phyloP scores from a whole-genome alignment of 2,888 invertebrate species.

The Ganaspis brasiliensis region DNA sequence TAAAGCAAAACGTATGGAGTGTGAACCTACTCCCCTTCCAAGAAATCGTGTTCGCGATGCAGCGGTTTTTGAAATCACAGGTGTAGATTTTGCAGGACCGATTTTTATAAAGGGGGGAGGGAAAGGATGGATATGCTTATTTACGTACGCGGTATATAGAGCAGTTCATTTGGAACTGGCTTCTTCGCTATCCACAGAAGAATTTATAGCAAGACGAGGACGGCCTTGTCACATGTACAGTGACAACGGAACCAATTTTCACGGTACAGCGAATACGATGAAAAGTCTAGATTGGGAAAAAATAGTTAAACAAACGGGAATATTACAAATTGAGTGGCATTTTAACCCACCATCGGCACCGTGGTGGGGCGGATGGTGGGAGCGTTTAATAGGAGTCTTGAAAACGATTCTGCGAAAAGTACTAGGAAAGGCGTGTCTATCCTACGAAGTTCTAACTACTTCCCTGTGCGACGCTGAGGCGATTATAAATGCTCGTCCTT shows the following conservation, averaged over 20 bases:
- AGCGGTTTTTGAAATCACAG: slow-evolving; percentile 63
- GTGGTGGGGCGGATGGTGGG: slow-evolving; percentile 46
- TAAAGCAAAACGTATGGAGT: neutral
- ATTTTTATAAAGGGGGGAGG: slow-evolving; percentile 61
- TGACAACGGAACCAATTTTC: slow-evolving; percentile 77
- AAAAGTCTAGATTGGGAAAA: slow-evolving; percentile 56
- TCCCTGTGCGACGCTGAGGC: slow-evolving; percentile 70
- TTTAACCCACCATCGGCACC: slow-evolving; percentile 55
- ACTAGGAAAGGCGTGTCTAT: slow-evolving; percentile 70
- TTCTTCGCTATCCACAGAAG: slow-evolving; percentile 54
- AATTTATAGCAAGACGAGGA: slow-evolving; percentile 70
- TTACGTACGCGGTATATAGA: neutral
- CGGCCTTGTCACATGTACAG: slow-evolving; percentile 67
- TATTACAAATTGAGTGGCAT: slow-evolving; percentile 60
- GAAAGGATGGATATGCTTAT: slow-evolving; percentile 69
- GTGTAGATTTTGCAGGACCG: slow-evolving; percentile 73
- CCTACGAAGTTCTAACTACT: slow-evolving; percentile 66
- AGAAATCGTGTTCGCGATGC: slow-evolving; percentile 25
- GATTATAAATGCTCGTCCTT: slow-evolving; percentile 73
- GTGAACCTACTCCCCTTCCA: neutral
- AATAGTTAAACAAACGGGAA: slow-evolving; percentile 43
- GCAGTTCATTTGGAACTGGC: slow-evolving; percentile 31
- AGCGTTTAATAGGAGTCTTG: slow-evolving; percentile 69
- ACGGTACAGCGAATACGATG: slow-evolving; percentile 65
- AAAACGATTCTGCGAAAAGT: slow-evolving; percentile 72